These are phyloP conservation scores for Cinclus mexicanus DNA, from an alignment of 2,113 vertebrate genomes.

Conservation along the genomic window DNA sequence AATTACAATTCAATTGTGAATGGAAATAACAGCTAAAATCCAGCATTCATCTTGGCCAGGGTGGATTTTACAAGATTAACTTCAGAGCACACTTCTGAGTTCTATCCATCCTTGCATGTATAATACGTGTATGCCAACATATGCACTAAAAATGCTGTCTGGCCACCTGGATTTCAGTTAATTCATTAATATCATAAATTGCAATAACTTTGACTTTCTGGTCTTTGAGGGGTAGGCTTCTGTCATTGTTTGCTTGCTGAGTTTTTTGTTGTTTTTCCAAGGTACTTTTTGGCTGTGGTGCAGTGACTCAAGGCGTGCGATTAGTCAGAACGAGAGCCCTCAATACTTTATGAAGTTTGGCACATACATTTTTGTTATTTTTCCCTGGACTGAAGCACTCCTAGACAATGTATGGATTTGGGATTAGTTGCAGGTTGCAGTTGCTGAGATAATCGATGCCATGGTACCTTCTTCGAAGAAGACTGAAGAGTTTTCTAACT, in stretches of 20 bases:
- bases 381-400: background rate
- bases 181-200: background rate
- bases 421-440: background rate
- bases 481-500: background rate
- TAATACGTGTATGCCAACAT: background rate
- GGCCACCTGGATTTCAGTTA: background rate
- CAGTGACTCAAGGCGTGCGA: background rate
- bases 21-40: constrained; percentile 24
- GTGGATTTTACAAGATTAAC: background rate
- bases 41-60: background rate
- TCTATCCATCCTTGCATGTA: background rate
- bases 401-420: background rate
- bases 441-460: background rate
- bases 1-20: background rate
- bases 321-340: constrained; percentile 2
- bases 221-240: background rate
- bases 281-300: background rate
- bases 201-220: background rate
- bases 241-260: background rate
- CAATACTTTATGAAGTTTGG: background rate
- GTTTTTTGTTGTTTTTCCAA: background rate
- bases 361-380: background rate
- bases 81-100: background rate
- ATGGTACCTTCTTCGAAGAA: background rate
- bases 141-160: background rate